Evolutionary conservation across 1,140 invertebrate species (phyloP), one percentile per base, ranked within the genome.

Genomic region (Megalonaias nervosa): DNA sequence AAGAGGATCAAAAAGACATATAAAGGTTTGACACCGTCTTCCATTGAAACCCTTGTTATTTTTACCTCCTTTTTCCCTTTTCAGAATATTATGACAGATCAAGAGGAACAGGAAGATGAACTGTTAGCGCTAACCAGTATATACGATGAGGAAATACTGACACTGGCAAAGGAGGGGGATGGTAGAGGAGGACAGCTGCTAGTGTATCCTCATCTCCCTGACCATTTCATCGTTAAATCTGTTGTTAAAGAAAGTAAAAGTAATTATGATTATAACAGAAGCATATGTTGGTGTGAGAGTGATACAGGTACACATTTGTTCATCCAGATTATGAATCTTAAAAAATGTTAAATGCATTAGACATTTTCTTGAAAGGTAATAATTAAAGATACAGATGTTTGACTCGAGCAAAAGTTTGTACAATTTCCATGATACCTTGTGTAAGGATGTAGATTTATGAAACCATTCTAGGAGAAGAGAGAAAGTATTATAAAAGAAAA

Each of bases 81-180:
- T 48, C 38, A 48, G 38, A 48, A 48, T 48, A 48, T 4, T 48
- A 83, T 81, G 79, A 75, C 58, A 26, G 84, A 90, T 78, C 73
- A 79, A 71, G 84, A 87, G 74, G 80, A 84, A 56, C 88, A 89
- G 59, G 83, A 88, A 31, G 92, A 94, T 88, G 93, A 94, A 85
- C 85, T 94, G 6, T 80, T 90, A 31, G 93, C 92, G 19, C 81
- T 94, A 64, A 87, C 91, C 81, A 93, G 91, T 84, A 94, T 94
- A 73, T 93, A 92, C 77, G 92, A 92, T 71, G 81, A 91, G 21
- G 92, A 92, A 75, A 89, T 91, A 67, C 38, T 86, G 1, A 76
- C 79, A 17, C 86, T 88, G 31, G 88, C 88, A 48, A 80, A 88
- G 15, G 86, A 90, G 64, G 77, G 83, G 21, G 86, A 90, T 61